These are phyloP conservation scores for Psettodes erumei DNA, from an alignment of 2,113 vertebrate species.

Conservation along the genomic window DNA sequence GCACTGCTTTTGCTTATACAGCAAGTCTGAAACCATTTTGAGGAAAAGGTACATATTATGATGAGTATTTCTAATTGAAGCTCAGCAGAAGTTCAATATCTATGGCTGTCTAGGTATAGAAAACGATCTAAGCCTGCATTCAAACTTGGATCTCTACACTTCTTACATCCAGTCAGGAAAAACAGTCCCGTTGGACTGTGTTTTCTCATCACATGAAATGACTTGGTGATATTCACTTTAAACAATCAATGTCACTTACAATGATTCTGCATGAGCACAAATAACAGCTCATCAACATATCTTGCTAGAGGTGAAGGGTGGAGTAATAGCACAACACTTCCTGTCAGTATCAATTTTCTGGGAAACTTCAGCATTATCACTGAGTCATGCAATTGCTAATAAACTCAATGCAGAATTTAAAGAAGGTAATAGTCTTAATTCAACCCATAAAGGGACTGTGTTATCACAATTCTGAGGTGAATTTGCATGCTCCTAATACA, in stretches of 20 bases:
- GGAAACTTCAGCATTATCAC: constrained; percentile 3
- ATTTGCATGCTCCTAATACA: constrained; percentile 38
- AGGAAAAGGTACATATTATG: neutral
- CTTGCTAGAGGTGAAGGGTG: neutral
- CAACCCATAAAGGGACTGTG: constrained; percentile 19
- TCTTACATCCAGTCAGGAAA: constrained; percentile 13
- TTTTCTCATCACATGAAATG: neutral
- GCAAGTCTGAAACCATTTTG: neutral
- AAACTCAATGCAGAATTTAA: constrained; percentile 25
- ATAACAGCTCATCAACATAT: neutral
- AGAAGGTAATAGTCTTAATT: constrained; percentile 37
- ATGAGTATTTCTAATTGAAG: neutral
- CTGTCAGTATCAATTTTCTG: neutral
- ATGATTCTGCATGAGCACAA: neutral
- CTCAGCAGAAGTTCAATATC: constrained; percentile 4
- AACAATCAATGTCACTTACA: neutral
- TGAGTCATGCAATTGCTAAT: constrained; percentile 22
- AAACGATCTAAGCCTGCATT: constrained; percentile 24
- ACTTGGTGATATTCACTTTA: neutral
- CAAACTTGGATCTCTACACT: constrained; percentile 6
- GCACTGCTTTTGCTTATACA: neutral
- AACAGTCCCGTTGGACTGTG: neutral
- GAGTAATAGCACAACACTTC: neutral
- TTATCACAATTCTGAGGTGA: constrained; percentile 45
- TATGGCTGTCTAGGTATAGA: neutral